These are phyloP conservation scores for Hippocampus zosterae DNA, from an alignment of 2,113 vertebrate genomes.

Conservation along the genomic window DNA sequence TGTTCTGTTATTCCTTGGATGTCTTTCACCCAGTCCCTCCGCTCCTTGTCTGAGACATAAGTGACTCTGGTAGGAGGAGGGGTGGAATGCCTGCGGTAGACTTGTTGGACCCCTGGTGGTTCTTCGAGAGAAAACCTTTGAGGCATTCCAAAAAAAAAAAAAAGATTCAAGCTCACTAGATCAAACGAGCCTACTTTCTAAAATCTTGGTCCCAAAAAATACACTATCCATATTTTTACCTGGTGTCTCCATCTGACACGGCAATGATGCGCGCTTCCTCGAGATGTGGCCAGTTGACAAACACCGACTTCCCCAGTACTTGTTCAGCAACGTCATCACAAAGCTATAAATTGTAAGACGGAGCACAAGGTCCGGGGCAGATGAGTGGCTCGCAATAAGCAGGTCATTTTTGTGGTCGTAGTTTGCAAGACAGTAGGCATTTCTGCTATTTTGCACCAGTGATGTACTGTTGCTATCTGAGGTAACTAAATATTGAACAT, in stretches of 20 bases:
- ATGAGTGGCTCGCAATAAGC: neutral
- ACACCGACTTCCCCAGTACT: constrained; percentile 82
- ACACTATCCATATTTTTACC: constrained; percentile 69
- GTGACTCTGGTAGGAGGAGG: constrained; percentile 81
- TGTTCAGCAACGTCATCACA: constrained; percentile 77
- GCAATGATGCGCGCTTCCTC: constrained; percentile 92
- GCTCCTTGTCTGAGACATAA: constrained; percentile 83
- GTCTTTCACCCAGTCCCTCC: constrained; percentile 88
- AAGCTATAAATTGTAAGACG: constrained; percentile 58
- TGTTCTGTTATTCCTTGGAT: constrained; percentile 87
- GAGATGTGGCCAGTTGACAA: constrained; percentile 97
- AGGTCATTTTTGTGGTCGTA: neutral
- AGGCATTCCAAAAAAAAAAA: constrained; percentile 3
- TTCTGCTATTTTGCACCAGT: neutral
- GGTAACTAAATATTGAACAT: too few relatives aligned
- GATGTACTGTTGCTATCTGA: too few relatives aligned
- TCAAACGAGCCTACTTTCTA: too few relatives aligned
- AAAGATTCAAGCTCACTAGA: neutral
- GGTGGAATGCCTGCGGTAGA: constrained; percentile 74
- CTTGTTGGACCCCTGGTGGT: constrained; percentile 77
- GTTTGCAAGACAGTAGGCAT: neutral
- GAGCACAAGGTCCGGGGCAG: neutral
- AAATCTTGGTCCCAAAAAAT: neutral
- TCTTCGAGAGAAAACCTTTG: constrained; percentile 86
- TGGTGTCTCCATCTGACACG: constrained; percentile 90